Evolutionary conservation across 2,888 invertebrate genomes (phyloP), one percentile per base, ranked within the genome.

Genomic region (Sphecodes monilicornis): DNA sequence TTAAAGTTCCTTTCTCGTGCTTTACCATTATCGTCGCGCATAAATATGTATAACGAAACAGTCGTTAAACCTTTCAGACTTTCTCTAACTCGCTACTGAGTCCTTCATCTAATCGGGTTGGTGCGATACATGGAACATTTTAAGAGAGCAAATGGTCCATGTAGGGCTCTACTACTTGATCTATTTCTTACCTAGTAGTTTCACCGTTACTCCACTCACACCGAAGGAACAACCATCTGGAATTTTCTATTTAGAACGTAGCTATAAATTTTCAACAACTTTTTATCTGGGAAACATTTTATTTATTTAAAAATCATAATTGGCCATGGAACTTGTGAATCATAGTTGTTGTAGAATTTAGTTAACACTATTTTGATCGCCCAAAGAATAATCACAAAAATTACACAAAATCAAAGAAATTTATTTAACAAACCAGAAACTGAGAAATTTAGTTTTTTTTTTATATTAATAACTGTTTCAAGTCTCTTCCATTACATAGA

Each of bases 11-110:
- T 70, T 78, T 74, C 82, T 57, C 70, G 50, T 46, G 80, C 77
- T 46, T 69, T 76, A 69, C 75, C 79, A 72, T 81, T 86, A 86
- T 79, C 86, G 75, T 29, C 69, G 29, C 66, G 72, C 78, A 60
- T 76, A 76, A 77, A 78, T 84, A n/a, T n/a, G n/a, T n/a, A 74
- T 64, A 70, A 84, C 83, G 83, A 60, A 69, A 57, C 72, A 50
- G 50, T 68, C 46, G 83, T 84, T 68, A 16, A 46, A 32, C 46
- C 71, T 76, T 83, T 76, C 46, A 60, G 39, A 72, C 70, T 46
- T 46, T 29, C 41, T 71, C 70, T 1, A 10, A 29, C 46, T 32
- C 46, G 46, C n/a, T 41, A 16, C 43, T 18, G 43, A n/a, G n/a
- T n/a, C 43, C 16, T 29, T 16, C 41, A 43, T 26, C 70, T 43